Evolutionary conservation across 35 echinoderm and acorn worm genomes (phyloP).

Genomic region (Lytechinus pictus): DNA sequence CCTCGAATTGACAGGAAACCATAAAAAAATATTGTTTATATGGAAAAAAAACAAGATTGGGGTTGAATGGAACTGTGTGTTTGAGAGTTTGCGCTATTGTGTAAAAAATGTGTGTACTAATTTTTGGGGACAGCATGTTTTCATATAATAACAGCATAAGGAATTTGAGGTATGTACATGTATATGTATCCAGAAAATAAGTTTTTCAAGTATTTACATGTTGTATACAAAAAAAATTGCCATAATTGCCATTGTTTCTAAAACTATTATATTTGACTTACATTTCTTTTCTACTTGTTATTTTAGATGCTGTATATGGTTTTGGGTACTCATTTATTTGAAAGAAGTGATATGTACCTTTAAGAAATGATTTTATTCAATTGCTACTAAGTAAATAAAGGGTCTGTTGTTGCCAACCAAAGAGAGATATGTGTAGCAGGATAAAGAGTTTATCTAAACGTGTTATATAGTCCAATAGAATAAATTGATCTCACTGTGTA

Average conservation of each 20-base stretch:
- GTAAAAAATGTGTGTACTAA: neutral
- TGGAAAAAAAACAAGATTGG: too few species aligned
- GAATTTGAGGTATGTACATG: neutral
- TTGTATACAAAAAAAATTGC: neutral
- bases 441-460: neutral
- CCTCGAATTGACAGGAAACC: too few species aligned
- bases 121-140: neutral
- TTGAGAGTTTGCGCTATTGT: neutral
- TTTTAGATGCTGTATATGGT: neutral
- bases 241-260: neutral
- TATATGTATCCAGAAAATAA: neutral
- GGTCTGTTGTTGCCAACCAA: neutral
- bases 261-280: neutral
- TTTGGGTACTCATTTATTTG: neutral
- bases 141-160: neutral
- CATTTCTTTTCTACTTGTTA: neutral
- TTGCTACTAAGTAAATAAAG: neutral
- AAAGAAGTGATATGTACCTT: neutral
- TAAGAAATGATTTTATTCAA: neutral
- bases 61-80: neutral
- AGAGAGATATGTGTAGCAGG: neutral
- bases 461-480: neutral
- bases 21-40: too few species aligned
- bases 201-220: neutral
- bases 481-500: neutral